Evolutionary conservation across 2,797 vertebrate genomes (phyloP).

Genomic region (Gambusia yucatana): DNA sequence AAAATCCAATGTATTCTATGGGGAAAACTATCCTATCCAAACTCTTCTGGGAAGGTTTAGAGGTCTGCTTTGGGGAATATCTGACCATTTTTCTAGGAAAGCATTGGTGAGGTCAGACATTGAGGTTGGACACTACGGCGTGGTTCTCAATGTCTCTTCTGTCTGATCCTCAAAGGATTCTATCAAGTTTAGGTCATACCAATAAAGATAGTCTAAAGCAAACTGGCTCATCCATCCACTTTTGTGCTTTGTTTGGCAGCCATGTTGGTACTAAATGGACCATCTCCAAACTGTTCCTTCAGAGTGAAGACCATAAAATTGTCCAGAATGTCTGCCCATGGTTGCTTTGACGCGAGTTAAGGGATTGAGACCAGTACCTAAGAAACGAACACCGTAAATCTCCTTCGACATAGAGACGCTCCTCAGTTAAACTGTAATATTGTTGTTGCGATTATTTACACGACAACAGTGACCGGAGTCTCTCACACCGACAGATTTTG

Average conservation of each 20-base stretch:
- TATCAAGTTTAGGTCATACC: neutral
- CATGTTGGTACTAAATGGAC: neutral
- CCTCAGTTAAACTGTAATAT: too few species aligned
- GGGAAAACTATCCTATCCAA: neutral
- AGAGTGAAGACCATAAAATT: neutral
- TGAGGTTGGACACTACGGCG: neutral
- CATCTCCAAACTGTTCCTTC: neutral
- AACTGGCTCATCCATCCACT: neutral
- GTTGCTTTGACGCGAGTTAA: neutral
- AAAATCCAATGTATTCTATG: neutral
- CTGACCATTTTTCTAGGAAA: neutral
- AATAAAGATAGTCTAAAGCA: neutral
- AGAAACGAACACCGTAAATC: neutral
- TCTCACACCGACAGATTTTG: too few species aligned
- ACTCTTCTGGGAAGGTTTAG: neutral
- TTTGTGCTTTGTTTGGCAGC: neutral
- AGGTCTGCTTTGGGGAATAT: neutral
- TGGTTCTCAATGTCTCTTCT: neutral
- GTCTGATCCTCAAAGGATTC: neutral
- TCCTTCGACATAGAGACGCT: neutral
- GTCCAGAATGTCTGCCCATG: neutral
- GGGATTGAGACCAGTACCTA: neutral
- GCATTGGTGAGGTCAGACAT: neutral
- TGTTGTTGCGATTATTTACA: too few species aligned
- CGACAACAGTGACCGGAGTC: too few species aligned